phyloP scores from a whole-genome alignment of 1,140 invertebrate genomes.

The Thaumetopoea pityocampa region DNA sequence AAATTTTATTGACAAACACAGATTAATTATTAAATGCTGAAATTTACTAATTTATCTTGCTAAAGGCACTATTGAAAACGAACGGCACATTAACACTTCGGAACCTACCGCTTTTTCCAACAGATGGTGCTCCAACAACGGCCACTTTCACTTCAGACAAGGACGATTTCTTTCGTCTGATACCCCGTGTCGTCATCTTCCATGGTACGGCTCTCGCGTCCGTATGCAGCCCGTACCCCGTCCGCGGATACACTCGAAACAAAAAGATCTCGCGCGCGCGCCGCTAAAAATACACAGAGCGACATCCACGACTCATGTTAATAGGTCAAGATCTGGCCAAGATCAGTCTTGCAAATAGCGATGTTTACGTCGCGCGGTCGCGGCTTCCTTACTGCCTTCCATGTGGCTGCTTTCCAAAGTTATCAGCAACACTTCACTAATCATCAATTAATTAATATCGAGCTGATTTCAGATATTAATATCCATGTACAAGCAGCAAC shows the following conservation, averaged over 20 bases:
- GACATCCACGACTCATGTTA: constrained; percentile 61
- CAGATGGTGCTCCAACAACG: constrained; percentile 88
- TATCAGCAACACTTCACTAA: constrained; percentile 4
- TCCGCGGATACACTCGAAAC: constrained; percentile 28
- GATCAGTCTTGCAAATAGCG: constrained; percentile 62
- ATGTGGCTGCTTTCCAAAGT: constrained; percentile 43
- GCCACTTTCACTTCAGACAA: constrained; percentile 92
- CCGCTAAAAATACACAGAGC: constrained; percentile 60
- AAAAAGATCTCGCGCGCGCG: constrained; percentile 38
- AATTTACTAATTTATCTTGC: too few species aligned
- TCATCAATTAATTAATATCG: too few species aligned
- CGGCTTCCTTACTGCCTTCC: constrained; percentile 48
- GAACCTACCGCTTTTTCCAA: constrained; percentile 91
- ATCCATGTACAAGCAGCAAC: too few species aligned
- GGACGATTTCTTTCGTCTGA: constrained; percentile 91
- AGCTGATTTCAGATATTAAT: too few species aligned
- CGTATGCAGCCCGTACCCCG: constrained; percentile 31
- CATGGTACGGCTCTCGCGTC: constrained; percentile 36
- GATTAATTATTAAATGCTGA: too few species aligned
- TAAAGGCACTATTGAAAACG: constrained; percentile 5
- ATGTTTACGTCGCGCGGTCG: constrained; percentile 51
- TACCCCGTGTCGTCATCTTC: constrained; percentile 81
- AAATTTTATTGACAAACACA: too few species aligned
- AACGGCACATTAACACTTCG: neutral
- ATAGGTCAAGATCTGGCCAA: constrained; percentile 74